These are phyloP conservation scores for Rallus crepitans DNA, from an alignment of 2,797 vertebrate genomes.

Conservation along the genomic window DNA sequence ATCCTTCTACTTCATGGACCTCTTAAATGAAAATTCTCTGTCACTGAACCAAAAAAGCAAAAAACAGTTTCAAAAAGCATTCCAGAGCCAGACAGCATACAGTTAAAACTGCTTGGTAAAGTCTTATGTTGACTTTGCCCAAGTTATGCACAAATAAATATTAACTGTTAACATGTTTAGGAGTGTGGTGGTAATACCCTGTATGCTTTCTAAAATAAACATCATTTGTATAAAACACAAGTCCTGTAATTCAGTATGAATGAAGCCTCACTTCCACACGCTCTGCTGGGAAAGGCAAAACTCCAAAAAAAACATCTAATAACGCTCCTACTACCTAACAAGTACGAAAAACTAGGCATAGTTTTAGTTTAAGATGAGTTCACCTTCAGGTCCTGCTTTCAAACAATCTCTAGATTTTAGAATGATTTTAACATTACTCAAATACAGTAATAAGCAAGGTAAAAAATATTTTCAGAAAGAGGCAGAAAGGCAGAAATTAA, in stretches of 20 bases:
- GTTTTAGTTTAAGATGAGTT: neutral
- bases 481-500: neutral
- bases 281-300: conserved; percentile 4
- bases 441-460: neutral
- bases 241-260: conserved; percentile 17
- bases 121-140: neutral
- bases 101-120: neutral
- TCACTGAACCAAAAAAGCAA: neutral
- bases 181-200: neutral
- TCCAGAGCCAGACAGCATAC: neutral
- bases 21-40: neutral
- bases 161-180: conserved; percentile 19
- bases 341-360: neutral
- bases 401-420: neutral
- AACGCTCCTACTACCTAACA: neutral
- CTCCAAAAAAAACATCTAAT: conserved; percentile 16
- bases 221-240: conserved; percentile 13
- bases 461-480: neutral
- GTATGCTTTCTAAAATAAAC: conserved; percentile 26
- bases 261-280: conserved; percentile 1
- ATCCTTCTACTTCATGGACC: neutral
- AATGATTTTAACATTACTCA: neutral
- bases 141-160: conserved; percentile 41
- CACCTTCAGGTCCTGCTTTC: neutral
- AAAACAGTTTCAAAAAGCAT: neutral